phyloP scores from a whole-genome alignment of 2,113 vertebrate genomes.

The Drymodes brunneopygia region DNA sequence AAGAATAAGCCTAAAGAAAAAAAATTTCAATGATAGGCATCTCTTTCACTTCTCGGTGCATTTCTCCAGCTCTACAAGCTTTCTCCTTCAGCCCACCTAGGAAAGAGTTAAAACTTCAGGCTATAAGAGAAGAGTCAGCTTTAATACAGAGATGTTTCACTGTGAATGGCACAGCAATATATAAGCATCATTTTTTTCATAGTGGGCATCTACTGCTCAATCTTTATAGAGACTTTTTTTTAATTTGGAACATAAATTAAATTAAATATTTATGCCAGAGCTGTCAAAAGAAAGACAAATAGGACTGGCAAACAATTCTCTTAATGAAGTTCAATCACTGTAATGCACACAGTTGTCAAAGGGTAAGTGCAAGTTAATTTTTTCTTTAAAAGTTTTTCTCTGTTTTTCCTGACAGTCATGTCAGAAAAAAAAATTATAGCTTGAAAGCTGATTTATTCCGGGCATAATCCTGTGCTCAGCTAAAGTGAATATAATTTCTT shows the following conservation, averaged over 20 bases:
- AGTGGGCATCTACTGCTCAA: neutral
- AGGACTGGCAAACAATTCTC: constrained; percentile 57
- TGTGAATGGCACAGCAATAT: neutral
- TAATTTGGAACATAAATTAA: constrained; percentile 68
- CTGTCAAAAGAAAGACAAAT: constrained; percentile 66
- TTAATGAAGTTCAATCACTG: constrained; percentile 66
- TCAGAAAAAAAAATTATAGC: constrained; percentile 5
- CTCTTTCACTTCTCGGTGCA: neutral
- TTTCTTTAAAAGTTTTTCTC: constrained; percentile 58
- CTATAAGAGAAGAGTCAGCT: neutral
- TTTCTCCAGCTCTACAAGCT: neutral
- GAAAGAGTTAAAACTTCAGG: constrained; percentile 34
- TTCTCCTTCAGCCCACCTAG: neutral
- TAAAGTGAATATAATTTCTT: neutral
- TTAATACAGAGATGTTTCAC: constrained; percentile 7
- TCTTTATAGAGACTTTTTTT: constrained; percentile 45
- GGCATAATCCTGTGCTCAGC: neutral
- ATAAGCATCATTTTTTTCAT: constrained; percentile 1
- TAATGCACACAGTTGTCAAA: constrained; percentile 66
- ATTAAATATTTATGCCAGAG: constrained; percentile 70
- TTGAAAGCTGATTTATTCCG: neutral
- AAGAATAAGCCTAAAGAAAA: neutral
- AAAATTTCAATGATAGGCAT: accelerated
- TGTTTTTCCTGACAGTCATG: constrained; percentile 47
- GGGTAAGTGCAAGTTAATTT: constrained; percentile 57